Percentiles rank a stretch among this genome's conserved stretches.
phyloP scores from a whole-genome alignment of 2,797 vertebrate species.

The Macropodus opercularis region DNA sequence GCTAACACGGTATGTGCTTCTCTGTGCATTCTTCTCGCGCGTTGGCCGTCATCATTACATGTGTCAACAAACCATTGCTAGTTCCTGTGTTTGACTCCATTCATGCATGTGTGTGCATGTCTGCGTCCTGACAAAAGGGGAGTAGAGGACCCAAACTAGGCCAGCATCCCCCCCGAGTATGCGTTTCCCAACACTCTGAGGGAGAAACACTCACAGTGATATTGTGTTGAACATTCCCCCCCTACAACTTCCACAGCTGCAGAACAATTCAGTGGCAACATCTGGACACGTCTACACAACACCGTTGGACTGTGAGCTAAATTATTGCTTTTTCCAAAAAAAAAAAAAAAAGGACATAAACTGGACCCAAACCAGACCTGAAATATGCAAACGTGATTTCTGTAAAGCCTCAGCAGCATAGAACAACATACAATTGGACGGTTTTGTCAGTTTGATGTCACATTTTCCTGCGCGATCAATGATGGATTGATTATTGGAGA shows the following conservation, averaged over 20 bases:
- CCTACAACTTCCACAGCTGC: constrained; percentile 54
- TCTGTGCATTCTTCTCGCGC: constrained; percentile 10
- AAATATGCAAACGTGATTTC: constrained; percentile 3
- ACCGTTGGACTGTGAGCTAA: constrained; percentile 35
- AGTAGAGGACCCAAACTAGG: constrained; percentile 70
- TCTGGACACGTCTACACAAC: constrained; percentile 55
- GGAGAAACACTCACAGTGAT: constrained; percentile 58
- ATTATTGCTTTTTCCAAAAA: constrained; percentile 30
- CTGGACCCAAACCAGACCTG: constrained; percentile 6
- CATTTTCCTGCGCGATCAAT: constrained; percentile 9
- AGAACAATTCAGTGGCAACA: constrained; percentile 60
- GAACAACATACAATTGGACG: neutral
- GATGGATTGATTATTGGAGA: constrained; percentile 38
- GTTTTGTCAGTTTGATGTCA: constrained; percentile 28
- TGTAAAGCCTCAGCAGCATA: constrained; percentile 7
- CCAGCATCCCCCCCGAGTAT: constrained; percentile 66
- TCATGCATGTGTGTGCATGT: constrained; percentile 24
- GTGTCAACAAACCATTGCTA: constrained; percentile 18
- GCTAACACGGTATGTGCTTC: neutral
- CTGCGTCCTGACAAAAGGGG: constrained; percentile 51
- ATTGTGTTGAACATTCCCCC: constrained; percentile 53
- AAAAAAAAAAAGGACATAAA: constrained; percentile 43
- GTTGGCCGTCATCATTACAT: constrained; percentile 7
- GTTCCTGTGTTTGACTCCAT: constrained; percentile 26
- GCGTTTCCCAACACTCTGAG: constrained; percentile 51